A percentile compares a stretch with the other conserved stretches of the same genome.
phyloP scores from a whole-genome alignment of 2,113 vertebrate species.

The Zosterops lateralis region DNA sequence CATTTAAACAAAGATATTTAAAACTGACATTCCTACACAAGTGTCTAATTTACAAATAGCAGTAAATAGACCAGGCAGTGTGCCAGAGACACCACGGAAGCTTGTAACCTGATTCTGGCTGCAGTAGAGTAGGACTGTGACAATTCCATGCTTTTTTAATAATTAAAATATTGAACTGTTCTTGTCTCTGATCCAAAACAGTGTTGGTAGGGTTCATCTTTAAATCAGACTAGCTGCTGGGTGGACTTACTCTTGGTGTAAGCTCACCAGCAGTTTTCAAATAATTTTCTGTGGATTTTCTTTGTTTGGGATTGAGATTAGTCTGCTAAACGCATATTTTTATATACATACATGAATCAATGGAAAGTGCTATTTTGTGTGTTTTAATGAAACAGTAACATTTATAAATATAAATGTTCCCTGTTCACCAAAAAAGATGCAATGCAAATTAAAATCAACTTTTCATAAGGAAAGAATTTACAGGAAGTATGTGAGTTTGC shows the following conservation, averaged over 20 bases:
- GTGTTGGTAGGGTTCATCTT: neutral
- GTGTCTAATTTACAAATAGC: constrained; percentile 72
- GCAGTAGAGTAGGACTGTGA: neutral
- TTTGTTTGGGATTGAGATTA: neutral
- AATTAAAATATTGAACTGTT: constrained; percentile 37
- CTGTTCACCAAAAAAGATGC: neutral
- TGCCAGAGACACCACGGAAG: constrained; percentile 59
- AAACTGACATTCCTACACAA: constrained; percentile 70
- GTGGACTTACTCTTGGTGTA: neutral
- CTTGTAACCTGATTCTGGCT: constrained; percentile 64
- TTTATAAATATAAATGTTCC: neutral
- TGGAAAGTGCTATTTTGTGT: neutral
- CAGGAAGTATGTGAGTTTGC: neutral
- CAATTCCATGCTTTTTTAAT: constrained; percentile 59
- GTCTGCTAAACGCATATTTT: neutral
- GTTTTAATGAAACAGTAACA: neutral
- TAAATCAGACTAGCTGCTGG: neutral
- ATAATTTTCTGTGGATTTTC: neutral
- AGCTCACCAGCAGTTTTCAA: neutral
- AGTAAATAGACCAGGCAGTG: constrained; percentile 65
- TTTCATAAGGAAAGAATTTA: constrained; percentile 10
- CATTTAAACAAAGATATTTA: constrained; percentile 67
- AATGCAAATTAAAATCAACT: neutral
- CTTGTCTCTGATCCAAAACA: neutral
- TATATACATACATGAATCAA: neutral